These are phyloP conservation scores for Cervus canadensis DNA, from an alignment of 2,113 vertebrate species.

Conservation along the genomic window DNA sequence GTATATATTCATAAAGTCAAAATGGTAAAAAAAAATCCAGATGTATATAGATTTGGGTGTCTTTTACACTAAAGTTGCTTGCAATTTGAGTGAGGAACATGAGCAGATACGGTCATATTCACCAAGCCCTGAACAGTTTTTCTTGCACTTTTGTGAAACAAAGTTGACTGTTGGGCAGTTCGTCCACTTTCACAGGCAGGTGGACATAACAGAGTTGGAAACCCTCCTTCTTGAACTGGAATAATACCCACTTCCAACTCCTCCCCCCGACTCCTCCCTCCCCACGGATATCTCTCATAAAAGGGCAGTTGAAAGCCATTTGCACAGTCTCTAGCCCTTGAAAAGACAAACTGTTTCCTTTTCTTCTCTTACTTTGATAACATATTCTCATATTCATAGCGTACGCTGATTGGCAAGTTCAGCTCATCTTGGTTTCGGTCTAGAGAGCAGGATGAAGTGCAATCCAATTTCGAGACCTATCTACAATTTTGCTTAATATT, in stretches of 20 bases:
- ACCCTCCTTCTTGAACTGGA: neutral
- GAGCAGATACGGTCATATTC: neutral
- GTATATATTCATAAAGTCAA: neutral
- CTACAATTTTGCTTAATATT: conserved; percentile 29
- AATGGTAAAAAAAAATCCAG: neutral
- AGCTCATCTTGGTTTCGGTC: conserved; percentile 32
- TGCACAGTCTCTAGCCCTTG: conserved; percentile 26
- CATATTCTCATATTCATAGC: conserved; percentile 13
- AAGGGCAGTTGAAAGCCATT: conserved; percentile 6
- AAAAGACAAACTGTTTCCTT: conserved; percentile 26
- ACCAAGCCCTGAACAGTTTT: neutral
- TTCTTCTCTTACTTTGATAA: conserved; percentile 46
- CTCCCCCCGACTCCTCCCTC: neutral
- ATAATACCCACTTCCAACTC: neutral
- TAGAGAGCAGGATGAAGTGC: conserved; percentile 1
- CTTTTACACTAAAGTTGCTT: neutral
- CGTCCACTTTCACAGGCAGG: neutral
- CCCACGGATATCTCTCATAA: neutral
- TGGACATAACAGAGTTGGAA: neutral
- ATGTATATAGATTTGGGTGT: neutral
- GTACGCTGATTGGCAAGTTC: neutral
- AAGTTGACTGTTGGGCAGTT: neutral
- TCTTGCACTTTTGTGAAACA: neutral
- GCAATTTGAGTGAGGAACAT: neutral
- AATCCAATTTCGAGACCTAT: conserved; percentile 20